Evolutionary conservation across 1,140 invertebrate species (phyloP), one percentile per base, ranked within the genome.

Genomic region (Drosophila tristis): DNA sequence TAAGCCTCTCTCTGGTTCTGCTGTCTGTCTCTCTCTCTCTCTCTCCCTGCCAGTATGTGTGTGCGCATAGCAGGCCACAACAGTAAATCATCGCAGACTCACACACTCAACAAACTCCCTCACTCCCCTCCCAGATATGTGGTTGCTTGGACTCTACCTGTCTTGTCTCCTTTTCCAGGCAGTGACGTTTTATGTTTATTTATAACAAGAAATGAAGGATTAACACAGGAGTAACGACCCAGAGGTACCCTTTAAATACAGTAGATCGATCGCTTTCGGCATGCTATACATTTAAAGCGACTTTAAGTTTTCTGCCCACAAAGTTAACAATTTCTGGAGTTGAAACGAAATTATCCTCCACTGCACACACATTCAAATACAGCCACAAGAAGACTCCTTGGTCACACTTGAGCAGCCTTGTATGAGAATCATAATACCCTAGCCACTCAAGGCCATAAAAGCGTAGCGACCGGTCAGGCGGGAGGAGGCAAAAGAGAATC

Each of bases 1-100:
- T 39, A 13, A 39, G 35, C 23, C 5, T 16, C 26, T 20, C 39
- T 48, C 45, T 56, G 62, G 65, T 15, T 54, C 62, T 55, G 49
- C 56, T 68, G 70, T 57, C 39, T 49, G 45, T 48, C 59, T 35
- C 16, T 13, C 25, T 39, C 11, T 35, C 50, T 53, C n/a, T 29
- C 9, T 66, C 25, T 42, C 44, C 39, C 0, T 67, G 48, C 20
- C 4, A 13, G 42, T 73, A 51, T 68, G 16, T 48, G 23, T 35
- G 1, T 73, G 48, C 54, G 45, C 49, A 53, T 59, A 71, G 62
- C 66, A 68, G 84, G 84, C 84, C 84, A 89, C 84, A 89, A 89
- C 84, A 62, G 84, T 89, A 89, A 89, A 89, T 89, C 84, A 89
- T 77, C 76, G 54, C 61, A 63, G 50, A 66, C 43, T 47, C 42